Evolutionary conservation across 2,113 vertebrate species (phyloP).

Genomic region (Baryphthengus martii): DNA sequence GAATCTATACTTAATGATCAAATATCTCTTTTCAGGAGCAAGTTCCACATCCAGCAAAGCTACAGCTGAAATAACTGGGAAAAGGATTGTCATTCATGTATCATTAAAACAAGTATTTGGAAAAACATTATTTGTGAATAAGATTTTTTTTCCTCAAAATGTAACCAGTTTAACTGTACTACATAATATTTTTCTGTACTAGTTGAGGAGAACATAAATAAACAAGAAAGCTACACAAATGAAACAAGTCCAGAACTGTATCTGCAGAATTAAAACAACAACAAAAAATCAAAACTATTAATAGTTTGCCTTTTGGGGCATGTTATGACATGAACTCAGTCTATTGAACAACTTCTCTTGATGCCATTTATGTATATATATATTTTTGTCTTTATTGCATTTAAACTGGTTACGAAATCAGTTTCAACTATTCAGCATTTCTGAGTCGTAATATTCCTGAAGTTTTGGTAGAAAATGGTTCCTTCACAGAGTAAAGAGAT

Average conservation of each 20-base stretch:
- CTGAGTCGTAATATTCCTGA: background rate
- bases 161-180: no score
- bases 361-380: background rate
- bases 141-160: background rate
- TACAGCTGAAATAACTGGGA: background rate
- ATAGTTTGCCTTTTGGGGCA: no score
- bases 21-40: background rate
- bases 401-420: background rate
- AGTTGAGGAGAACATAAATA: no score
- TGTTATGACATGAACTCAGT: no score
- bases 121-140: background rate
- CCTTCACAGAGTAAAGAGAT: background rate
- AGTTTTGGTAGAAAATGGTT: background rate
- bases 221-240: no score
- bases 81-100: rapidly evolving
- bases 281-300: no score
- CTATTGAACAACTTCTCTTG: background rate
- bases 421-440: background rate
- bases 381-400: background rate
- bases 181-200: no score
- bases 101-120: background rate
- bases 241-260: no score
- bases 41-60: background rate
- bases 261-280: background rate
- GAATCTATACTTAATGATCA: background rate